These are phyloP conservation scores for Lithophane ornitopus DNA, from an alignment of 2,888 invertebrate genomes.

Conservation along the genomic window DNA sequence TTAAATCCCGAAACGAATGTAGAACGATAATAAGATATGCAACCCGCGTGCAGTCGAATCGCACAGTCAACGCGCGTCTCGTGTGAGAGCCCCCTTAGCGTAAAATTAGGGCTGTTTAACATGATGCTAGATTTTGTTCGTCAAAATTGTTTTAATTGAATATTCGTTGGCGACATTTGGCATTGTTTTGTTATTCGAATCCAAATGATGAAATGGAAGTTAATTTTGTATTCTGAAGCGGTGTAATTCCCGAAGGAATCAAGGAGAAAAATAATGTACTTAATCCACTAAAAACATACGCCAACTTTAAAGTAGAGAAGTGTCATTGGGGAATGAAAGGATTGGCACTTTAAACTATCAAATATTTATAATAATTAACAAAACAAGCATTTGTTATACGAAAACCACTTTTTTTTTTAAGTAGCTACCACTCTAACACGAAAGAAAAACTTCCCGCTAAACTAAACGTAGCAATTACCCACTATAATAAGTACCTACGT, in stretches of 20 bases:
- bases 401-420: constrained; percentile 9
- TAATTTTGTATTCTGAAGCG: constrained; percentile 23
- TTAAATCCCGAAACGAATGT: constrained; percentile 62
- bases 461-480: constrained; percentile 37
- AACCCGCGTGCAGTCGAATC: constrained; percentile 64
- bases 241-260: constrained; percentile 28
- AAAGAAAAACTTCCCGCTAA: constrained; percentile 20
- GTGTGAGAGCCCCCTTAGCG: constrained; percentile 63
- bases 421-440: background rate
- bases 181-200: constrained; percentile 28
- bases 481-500: constrained; percentile 40
- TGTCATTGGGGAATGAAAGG: constrained; percentile 12
- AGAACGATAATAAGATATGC: constrained; percentile 65
- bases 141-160: constrained; percentile 59
- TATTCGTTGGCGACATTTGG: constrained; percentile 37
- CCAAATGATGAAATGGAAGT: constrained; percentile 27
- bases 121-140: constrained; percentile 42
- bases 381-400: background rate
- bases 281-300: constrained; percentile 6
- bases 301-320: constrained; percentile 19
- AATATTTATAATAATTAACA: background rate
- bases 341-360: constrained; percentile 22
- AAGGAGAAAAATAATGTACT: background rate
- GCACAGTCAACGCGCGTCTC: constrained; percentile 66
- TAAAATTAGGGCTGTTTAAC: constrained; percentile 63